phyloP scores from a whole-genome alignment of 2,797 vertebrate species.

The Sparidentex hasta region DNA sequence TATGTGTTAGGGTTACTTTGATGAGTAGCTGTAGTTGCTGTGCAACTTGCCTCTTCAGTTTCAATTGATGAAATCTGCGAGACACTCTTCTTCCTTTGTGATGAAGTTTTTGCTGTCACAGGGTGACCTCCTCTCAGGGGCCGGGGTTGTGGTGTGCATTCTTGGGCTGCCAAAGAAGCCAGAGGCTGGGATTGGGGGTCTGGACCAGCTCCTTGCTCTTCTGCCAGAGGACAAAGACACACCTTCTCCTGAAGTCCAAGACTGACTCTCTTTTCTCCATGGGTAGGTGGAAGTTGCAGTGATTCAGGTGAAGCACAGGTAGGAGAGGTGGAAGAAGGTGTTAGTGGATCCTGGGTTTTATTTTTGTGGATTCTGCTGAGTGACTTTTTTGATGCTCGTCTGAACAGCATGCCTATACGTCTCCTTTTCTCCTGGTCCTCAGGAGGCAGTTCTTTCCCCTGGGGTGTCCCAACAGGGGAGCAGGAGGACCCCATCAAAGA shows the following conservation, averaged over 20 bases:
- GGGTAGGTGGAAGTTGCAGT: not conserved
- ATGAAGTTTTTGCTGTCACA: conserved; percentile 21
- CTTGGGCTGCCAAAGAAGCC: not conserved
- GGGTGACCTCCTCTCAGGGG: conserved; percentile 48
- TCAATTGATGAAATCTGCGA: conserved; percentile 84
- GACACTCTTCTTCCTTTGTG: conserved; percentile 56
- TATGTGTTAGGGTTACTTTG: not conserved
- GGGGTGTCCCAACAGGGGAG: not conserved
- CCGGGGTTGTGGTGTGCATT: conserved; percentile 20
- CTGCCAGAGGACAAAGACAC: conserved; percentile 56
- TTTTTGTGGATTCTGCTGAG: conserved; percentile 35
- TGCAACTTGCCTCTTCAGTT: conserved; percentile 86
- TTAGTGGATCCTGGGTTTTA: not conserved
- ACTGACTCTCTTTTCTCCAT: conserved; percentile 42
- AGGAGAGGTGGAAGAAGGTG: conserved; percentile 2
- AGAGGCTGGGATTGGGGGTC: conserved; percentile 16
- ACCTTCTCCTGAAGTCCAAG: conserved; percentile 22
- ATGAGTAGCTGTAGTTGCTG: not conserved
- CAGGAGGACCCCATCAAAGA: conserved; percentile 77
- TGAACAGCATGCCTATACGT: conserved; percentile 80
- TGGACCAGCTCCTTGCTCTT: conserved; percentile 52
- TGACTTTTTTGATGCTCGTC: conserved; percentile 80
- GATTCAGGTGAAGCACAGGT: conserved; percentile 7
- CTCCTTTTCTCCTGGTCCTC: conserved; percentile 66
- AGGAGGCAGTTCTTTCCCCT: conserved; percentile 40